These are phyloP conservation scores for Chaetodon trifascialis DNA, from an alignment of 2,113 vertebrate species.

Conservation along the genomic window DNA sequence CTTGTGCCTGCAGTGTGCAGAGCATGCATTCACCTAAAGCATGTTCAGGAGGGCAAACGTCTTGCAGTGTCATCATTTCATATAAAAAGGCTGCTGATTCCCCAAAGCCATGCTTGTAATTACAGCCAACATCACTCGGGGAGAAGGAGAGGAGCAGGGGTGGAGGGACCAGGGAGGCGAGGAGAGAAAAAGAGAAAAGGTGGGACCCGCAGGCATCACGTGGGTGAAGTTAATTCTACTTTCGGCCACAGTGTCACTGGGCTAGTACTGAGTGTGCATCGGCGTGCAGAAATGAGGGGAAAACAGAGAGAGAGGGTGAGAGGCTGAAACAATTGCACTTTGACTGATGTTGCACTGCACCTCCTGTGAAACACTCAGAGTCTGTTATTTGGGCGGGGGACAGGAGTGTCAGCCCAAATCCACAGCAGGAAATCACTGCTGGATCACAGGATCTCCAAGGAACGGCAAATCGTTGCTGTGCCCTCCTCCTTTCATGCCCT, in stretches of 20 bases:
- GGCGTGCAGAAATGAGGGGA: not conserved
- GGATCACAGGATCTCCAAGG: conserved; percentile 65
- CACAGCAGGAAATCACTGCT: conserved; percentile 60
- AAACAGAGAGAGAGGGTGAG: not conserved
- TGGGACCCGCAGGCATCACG: conserved; percentile 39
- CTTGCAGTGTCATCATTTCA: conserved; percentile 63
- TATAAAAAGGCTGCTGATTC: conserved; percentile 50
- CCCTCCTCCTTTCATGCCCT: conserved; percentile 66
- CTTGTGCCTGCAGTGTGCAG: not conserved
- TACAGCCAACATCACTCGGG: conserved; percentile 56
- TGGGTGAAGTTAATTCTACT: conserved; percentile 57
- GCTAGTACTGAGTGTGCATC: conserved; percentile 15
- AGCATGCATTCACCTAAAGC: conserved; percentile 33
- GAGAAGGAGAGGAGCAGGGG: conserved; percentile 21
- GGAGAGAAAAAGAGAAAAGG: conserved; percentile 21
- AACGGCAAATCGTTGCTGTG: conserved; percentile 61
- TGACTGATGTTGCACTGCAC: conserved; percentile 31
- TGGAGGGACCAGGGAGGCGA: conserved; percentile 30
- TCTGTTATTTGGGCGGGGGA: conserved; percentile 17
- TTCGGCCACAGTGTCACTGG: conserved; percentile 40
- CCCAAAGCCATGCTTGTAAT: conserved; percentile 73
- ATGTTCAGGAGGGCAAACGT: conserved; percentile 44
- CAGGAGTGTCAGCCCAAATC: conserved; percentile 35
- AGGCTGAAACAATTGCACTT: conserved; percentile 32
- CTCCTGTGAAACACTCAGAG: conserved; percentile 34